A percentile compares a stretch with the other conserved stretches of the same genome.
These are phyloP conservation scores for Psittacula derbiana DNA, from an alignment of 2,797 vertebrate genomes.

Conservation along the genomic window DNA sequence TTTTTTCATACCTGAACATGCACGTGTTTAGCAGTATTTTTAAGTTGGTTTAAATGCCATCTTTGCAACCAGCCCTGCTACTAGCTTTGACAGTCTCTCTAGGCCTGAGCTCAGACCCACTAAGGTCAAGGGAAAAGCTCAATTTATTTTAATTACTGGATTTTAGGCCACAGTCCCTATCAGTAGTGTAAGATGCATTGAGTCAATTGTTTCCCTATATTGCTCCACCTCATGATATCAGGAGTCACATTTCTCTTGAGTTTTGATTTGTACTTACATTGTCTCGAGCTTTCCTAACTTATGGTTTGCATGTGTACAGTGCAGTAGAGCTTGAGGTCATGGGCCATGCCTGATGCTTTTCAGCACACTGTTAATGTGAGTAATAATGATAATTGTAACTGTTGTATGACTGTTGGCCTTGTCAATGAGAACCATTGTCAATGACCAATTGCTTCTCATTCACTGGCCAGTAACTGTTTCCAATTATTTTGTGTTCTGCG, in stretches of 20 bases:
- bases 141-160: background rate
- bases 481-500: slow-evolving; percentile 68
- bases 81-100: background rate
- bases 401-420: background rate
- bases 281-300: background rate
- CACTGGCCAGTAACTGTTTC: slow-evolving; percentile 29
- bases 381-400: background rate
- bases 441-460: background rate
- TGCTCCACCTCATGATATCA: background rate
- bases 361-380: background rate
- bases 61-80: background rate
- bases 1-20: background rate
- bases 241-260: background rate
- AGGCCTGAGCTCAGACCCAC: background rate
- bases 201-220: background rate
- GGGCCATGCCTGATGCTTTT: background rate
- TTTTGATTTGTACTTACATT: background rate
- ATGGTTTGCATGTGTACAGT: background rate
- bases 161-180: background rate
- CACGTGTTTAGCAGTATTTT: background rate
- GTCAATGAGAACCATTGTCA: background rate
- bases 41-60: background rate
- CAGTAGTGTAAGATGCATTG: background rate
- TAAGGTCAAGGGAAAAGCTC: background rate
- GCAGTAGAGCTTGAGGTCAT: background rate